phyloP scores from a whole-genome alignment of 2,888 invertebrate genomes.

The Pardosa pseudoannulata region DNA sequence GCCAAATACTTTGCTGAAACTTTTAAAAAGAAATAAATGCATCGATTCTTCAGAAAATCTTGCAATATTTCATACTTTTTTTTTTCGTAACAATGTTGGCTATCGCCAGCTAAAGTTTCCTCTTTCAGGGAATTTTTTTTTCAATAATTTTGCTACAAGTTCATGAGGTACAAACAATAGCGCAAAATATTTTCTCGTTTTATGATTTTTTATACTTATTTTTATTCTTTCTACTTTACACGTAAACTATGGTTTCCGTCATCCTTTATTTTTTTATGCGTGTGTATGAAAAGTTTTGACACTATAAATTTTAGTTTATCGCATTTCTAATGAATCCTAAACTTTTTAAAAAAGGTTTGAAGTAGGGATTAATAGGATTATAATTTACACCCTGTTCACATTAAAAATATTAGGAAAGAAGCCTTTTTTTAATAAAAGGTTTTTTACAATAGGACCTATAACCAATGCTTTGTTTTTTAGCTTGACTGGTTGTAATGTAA shows the following conservation, averaged over 20 bases:
- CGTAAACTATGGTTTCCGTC: background rate
- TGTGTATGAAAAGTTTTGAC: background rate
- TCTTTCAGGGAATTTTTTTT: background rate
- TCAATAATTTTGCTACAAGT: background rate
- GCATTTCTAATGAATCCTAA: background rate
- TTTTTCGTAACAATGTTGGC: slow-evolving; percentile 4
- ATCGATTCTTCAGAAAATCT: background rate
- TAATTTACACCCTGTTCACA: no score
- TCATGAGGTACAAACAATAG: slow-evolving; percentile 9
- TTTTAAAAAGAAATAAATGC: background rate
- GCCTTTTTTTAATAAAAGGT: no score
- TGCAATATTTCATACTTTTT: background rate
- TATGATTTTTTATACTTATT: slow-evolving; percentile 1
- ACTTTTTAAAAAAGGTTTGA: no score
- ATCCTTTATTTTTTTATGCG: no score
- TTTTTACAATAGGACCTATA: no score
- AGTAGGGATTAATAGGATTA: no score
- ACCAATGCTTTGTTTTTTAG: no score
- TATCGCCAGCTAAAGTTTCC: slow-evolving; percentile 15
- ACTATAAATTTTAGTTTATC: background rate
- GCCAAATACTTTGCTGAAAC: slow-evolving; percentile 1
- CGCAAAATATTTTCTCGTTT: background rate
- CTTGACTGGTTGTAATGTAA: no score
- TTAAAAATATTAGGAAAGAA: no score
- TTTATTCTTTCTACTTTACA: background rate